Percentiles rank a stretch among this genome's conserved stretches.
Conservation (phyloP, 2,113 vertebrate genomes). For the Pterocles orientalis region DNA sequence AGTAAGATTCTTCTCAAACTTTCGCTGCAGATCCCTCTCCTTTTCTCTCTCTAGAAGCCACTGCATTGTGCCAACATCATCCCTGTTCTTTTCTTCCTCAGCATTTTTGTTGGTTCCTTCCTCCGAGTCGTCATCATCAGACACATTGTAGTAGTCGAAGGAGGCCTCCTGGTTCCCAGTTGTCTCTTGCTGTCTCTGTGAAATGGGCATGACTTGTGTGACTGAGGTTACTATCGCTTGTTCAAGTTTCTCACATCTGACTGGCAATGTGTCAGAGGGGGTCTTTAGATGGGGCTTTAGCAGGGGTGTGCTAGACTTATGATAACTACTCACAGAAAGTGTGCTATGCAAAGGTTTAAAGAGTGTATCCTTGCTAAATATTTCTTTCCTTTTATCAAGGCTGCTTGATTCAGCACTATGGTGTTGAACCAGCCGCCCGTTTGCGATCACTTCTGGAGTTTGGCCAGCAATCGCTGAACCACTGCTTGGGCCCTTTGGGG, state of each 20-base stretch:
- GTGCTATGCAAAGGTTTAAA: conserved; percentile 94
- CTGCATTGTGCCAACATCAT: conserved; percentile 93
- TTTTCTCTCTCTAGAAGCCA: conserved; percentile 96
- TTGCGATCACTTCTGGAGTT: conserved; percentile 82
- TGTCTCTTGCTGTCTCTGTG: conserved; percentile 86
- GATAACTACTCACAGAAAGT: conserved; percentile 91
- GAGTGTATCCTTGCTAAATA: conserved; percentile 94
- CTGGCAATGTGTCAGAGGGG: conserved; percentile 83
- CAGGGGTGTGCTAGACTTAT: conserved; percentile 88
- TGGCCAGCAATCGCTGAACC: conserved; percentile 61
- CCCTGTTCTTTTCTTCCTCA: conserved; percentile 83
- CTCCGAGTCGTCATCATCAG: conserved; percentile 93
- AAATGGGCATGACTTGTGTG: conserved; percentile 77
- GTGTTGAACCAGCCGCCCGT: conserved; percentile 84
- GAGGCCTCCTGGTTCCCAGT: conserved; percentile 85
- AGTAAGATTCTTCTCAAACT: conserved; percentile 96
- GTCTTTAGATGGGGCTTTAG: conserved; percentile 85
- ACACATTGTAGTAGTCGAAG: conserved; percentile 97
- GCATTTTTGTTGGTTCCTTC: conserved; percentile 85
- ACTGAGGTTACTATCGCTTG: conserved; percentile 82
- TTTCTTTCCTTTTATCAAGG: conserved; percentile 93
- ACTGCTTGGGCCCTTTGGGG: conserved; percentile 83
- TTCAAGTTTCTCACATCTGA: conserved; percentile 87
- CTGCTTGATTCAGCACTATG: conserved; percentile 83
- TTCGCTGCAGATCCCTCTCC: conserved; percentile 93